Evolutionary conservation across 2,888 invertebrate species (phyloP), one percentile per base, ranked within the genome.

Genomic region (Papilio demoleus): DNA sequence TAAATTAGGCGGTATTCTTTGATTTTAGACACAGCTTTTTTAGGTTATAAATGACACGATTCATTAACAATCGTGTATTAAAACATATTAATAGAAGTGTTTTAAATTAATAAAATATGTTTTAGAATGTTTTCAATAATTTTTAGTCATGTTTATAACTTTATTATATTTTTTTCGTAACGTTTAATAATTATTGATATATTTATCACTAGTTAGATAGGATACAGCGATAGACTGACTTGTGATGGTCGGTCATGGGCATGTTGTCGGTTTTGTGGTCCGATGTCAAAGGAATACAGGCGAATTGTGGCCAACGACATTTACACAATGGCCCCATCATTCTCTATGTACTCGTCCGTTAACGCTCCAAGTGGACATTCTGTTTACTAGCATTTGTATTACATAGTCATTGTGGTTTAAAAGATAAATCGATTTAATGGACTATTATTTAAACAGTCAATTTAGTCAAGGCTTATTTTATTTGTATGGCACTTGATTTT

Each of bases 301-400:
- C 34, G 63, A 47, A 36, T 47, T 63, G 63, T 22, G 63, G 63
- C 63, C 47, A 63, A 47, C 47, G 19, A 34, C 34, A 47, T 63
- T 63, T 47, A 34, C 63, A 63, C 63, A 63, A 63, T 63, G 47
- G 63, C 31, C 63, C n/a, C 63, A 63, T 63, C 63, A 47, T 36
- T 62, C 62, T 50, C 22, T 50, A 19, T 36, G 47, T 47, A 50
- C 17, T 45, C n/a, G 62, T 22, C 63, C 47, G 47, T 36, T 63
- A 22, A 50, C 34, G 63, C 6, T 50, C 3, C 34, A 31, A 53
- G 27, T 31, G 27, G 27, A 53, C 53, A 53, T 53, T 53, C 53
- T 31, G 53, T 53, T 14, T 53, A 53, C 27, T 3, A 53, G 53
- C n/a, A 27, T 53, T 53, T 53, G n/a, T 27, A 53, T n/a, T 31